These are phyloP conservation scores for Silurus glanis DNA, from an alignment of 2,113 vertebrate genomes.

Conservation along the genomic window DNA sequence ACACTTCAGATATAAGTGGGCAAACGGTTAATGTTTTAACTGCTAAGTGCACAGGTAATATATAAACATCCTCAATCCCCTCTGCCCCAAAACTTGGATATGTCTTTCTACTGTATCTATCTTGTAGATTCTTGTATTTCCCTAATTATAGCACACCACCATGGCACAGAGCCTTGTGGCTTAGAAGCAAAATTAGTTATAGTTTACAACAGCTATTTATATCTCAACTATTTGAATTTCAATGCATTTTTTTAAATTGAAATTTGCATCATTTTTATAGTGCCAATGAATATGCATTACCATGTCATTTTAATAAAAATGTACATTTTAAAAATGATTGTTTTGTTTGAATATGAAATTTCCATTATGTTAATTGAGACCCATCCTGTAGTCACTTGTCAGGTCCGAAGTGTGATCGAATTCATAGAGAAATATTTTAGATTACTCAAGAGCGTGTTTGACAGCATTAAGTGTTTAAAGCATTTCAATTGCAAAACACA, in stretches of 20 bases:
- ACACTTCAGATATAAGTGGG: not conserved
- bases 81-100: no score
- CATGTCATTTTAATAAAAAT: conserved; percentile 10
- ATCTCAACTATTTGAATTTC: conserved; percentile 62
- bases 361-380: conserved; percentile 62
- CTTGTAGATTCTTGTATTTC: not conserved
- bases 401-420: not conserved
- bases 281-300: conserved; percentile 19
- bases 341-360: conserved; percentile 62
- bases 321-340: not conserved
- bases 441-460: not conserved
- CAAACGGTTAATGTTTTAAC: not conserved
- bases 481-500: conserved; percentile 8
- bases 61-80: not conserved
- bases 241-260: conserved; percentile 63
- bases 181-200: conserved; percentile 63
- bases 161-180: conserved; percentile 52
- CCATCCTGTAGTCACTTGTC: conserved; percentile 6
- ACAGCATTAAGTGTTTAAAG: conserved; percentile 10
- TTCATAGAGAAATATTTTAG: not conserved
- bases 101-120: no score
- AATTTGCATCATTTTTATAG: conserved; percentile 57
- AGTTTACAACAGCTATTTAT: conserved; percentile 59
- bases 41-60: not conserved
- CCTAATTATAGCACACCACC: conserved; percentile 28